Percentiles rank a stretch among this genome's conserved stretches.
These are phyloP conservation scores for human (Homo sapiens) DNA, from an alignment of 2,113 vertebrate species.

Conservation along the genomic window GRCh38 chr13:47460001-47460500, in stretches of 20 bases:
- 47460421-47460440: slow-evolving; percentile 52
- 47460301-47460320: slow-evolving; percentile 39
- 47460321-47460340: slow-evolving; percentile 55
- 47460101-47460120: background rate
- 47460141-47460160: slow-evolving; percentile 7
- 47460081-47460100: background rate
- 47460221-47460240: background rate
- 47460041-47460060: background rate
- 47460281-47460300: slow-evolving; percentile 22
- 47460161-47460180: background rate
- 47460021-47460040: slow-evolving; percentile 25
- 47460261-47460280: background rate
- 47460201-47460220: background rate
- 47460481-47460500: background rate
- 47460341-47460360: slow-evolving; percentile 70
- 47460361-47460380: slow-evolving; percentile 67
- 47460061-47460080: background rate
- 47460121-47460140: background rate
- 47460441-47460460: slow-evolving; percentile 43
- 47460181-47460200: slow-evolving; percentile 21
- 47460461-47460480: slow-evolving; percentile 25
- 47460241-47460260: background rate
- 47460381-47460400: slow-evolving; percentile 51
- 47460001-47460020: background rate
- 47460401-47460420: slow-evolving; percentile 66